Evolutionary conservation across 2,888 invertebrate genomes (phyloP).

Genomic region (Quadroppia sp.): DNA sequence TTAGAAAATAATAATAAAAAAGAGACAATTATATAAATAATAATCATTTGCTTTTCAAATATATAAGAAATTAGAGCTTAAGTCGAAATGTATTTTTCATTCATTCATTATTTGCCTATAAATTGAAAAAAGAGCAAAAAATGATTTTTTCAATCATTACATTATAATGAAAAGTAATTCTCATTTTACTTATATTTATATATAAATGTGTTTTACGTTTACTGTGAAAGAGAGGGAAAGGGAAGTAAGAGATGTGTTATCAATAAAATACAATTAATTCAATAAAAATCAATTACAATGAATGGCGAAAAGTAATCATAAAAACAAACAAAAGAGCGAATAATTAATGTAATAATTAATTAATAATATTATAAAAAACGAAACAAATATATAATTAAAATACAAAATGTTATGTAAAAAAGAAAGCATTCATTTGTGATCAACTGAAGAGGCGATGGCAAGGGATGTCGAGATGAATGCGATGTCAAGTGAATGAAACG

Average conservation of each 20-base stretch:
- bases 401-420: conserved; percentile 1
- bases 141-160: background rate
- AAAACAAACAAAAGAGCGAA: background rate
- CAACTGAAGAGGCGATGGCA: background rate
- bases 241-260: background rate
- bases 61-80: background rate
- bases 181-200: conserved; percentile 4
- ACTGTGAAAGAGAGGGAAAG: conserved; percentile 4
- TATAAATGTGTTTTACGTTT: conserved; percentile 22
- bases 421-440: background rate
- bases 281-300: conserved; percentile 21
- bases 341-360: background rate
- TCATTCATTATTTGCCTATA: background rate
- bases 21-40: background rate
- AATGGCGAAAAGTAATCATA: background rate
- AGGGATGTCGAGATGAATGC: background rate
- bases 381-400: conserved; percentile 7
- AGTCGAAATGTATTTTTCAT: background rate
- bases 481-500: background rate
- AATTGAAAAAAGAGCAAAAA: background rate
- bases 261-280: conserved; percentile 1
- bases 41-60: background rate
- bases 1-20: too few species aligned
- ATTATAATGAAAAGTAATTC: background rate
- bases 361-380: background rate